A percentile compares a stretch with the other conserved stretches of the same genome.
These are phyloP conservation scores for Setophaga kirtlandii DNA, from an alignment of 2,113 vertebrate genomes.

Conservation along the genomic window DNA sequence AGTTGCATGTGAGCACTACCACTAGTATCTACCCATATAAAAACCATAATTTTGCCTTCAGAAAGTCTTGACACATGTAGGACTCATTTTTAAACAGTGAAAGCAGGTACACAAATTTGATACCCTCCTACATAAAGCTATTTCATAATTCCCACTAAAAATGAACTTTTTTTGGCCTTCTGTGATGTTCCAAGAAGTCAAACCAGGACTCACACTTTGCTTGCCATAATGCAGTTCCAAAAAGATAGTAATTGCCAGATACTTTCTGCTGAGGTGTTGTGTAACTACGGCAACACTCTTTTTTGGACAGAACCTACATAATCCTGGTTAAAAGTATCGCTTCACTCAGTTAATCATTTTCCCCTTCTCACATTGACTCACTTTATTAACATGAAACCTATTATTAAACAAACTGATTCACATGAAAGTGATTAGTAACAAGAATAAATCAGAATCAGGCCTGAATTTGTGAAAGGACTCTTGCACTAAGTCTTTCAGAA, in stretches of 20 bases:
- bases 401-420: background rate
- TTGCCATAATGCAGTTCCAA: background rate
- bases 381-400: background rate
- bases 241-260: background rate
- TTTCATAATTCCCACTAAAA: background rate
- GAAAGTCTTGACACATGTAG: background rate
- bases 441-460: background rate
- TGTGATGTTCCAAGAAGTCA: background rate
- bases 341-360: background rate
- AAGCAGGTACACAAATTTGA: background rate
- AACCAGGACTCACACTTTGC: background rate
- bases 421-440: background rate
- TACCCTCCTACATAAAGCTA: background rate
- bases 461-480: background rate
- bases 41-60: background rate
- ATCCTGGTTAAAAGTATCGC: background rate
- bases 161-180: background rate
- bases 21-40: background rate
- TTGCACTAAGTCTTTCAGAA: background rate
- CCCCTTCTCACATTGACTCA: background rate
- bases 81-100: background rate
- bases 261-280: background rate
- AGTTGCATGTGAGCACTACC: background rate
- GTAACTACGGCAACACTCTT: fast-evolving
- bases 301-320: background rate